Evolutionary conservation across 53 echinoderm and acorn worm genomes (phyloP).

Genomic region (Temnopleurus reevesii): DNA sequence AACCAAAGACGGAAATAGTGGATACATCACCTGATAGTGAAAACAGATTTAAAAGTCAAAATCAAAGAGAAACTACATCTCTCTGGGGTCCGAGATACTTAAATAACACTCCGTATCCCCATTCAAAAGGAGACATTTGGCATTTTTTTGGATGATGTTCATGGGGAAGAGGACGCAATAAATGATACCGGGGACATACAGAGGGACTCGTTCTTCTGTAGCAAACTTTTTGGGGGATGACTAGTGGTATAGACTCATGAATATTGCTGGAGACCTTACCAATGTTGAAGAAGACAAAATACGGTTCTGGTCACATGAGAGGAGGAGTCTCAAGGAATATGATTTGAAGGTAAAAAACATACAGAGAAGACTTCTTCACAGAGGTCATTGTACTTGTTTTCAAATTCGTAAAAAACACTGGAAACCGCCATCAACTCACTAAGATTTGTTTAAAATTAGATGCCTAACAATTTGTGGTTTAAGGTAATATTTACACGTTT

Average conservation of each 20-base stretch:
- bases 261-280: conserved; percentile 42
- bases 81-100: neutral
- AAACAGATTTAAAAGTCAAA: conserved; percentile 33
- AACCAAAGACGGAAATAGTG: conserved; percentile 13
- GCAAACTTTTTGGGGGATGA: neutral
- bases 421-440: conserved; percentile 36
- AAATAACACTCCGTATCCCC: conserved; percentile 25
- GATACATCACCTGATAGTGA: neutral
- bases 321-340: conserved; percentile 25
- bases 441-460: neutral
- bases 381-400: conserved; percentile 6
- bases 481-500: too few relatives aligned
- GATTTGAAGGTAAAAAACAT: neutral
- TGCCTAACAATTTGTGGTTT: neutral
- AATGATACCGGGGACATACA: neutral
- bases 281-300: conserved; percentile 24
- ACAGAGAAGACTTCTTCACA: neutral
- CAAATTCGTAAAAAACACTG: conserved; percentile 8
- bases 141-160: conserved; percentile 3
- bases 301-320: conserved; percentile 40
- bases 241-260: conserved; percentile 28
- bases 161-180: neutral
- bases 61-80: conserved; percentile 45
- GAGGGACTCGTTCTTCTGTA: conserved; percentile 4
- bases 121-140: conserved; percentile 40